Conservation (phyloP, 2,888 invertebrate species). For the Argyra leucocephala region DNA sequence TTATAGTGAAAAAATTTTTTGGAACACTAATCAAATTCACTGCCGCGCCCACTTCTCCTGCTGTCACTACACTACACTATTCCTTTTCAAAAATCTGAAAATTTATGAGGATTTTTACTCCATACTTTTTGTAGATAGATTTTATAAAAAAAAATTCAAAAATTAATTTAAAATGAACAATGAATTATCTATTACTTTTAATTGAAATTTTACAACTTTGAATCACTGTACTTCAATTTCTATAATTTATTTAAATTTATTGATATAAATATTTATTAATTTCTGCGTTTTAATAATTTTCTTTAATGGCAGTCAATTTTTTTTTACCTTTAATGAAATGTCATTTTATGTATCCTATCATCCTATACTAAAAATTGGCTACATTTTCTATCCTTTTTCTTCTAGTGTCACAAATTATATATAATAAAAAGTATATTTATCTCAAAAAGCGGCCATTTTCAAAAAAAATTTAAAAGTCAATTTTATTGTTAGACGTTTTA, state of each 20-base stretch:
- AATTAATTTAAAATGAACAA: background rate
- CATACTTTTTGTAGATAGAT: slow-evolving; percentile 1
- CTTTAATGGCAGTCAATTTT: slow-evolving; percentile 3
- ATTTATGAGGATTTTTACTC: background rate
- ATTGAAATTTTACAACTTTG: background rate
- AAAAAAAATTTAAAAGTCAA: background rate
- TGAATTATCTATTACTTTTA: background rate
- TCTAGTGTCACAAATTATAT: too few relatives aligned
- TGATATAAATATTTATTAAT: background rate
- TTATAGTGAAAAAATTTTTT: background rate
- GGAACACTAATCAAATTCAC: background rate
- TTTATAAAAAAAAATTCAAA: background rate
- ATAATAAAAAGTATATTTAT: background rate
- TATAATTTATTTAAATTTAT: background rate
- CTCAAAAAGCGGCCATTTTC: background rate
- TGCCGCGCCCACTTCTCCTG: background rate
- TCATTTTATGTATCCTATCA: background rate
- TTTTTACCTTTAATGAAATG: slow-evolving; percentile 2
- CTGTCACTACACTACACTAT: background rate
- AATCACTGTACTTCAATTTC: background rate
- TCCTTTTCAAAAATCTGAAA: background rate
- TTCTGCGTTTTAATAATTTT: background rate
- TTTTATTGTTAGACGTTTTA: background rate
- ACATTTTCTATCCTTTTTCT: too few relatives aligned
- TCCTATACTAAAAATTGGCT: background rate